Evolutionary conservation across 2,888 invertebrate genomes (phyloP).

Genomic region (Cecidostiba fungosa): DNA sequence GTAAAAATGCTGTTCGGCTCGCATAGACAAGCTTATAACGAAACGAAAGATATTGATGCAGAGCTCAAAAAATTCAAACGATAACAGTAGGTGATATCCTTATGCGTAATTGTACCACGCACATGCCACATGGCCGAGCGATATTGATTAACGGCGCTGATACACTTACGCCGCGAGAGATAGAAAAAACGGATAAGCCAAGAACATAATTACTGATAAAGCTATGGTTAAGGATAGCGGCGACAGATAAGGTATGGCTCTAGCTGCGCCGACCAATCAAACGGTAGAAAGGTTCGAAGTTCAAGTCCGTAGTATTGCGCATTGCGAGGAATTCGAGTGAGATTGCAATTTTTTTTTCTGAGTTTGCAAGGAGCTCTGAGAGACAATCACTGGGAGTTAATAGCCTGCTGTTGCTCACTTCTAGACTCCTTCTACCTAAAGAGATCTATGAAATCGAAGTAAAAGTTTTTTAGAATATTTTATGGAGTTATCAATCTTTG

Average conservation of each 20-base stretch:
- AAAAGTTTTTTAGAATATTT: background rate
- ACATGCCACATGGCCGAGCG: background rate
- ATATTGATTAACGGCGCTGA: conserved; percentile 55
- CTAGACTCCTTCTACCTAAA: background rate
- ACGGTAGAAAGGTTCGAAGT: conserved; percentile 61
- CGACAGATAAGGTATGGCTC: conserved; percentile 36
- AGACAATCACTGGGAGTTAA: background rate
- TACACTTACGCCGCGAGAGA: conserved; percentile 13
- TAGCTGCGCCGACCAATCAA: conserved; percentile 6
- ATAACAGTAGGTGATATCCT: conserved; percentile 45
- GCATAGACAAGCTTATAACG: background rate
- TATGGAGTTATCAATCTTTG: background rate
- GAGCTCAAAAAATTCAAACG: conserved; percentile 33
- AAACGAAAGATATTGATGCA: background rate
- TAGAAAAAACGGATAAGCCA: background rate
- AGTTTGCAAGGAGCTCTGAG: background rate
- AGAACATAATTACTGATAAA: conserved; percentile 46
- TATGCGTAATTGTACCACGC: conserved; percentile 34
- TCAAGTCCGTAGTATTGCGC: conserved; percentile 46
- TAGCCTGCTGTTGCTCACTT: conserved; percentile 9
- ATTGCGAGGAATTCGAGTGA: conserved; percentile 21
- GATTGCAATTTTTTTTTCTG: conserved; percentile 19
- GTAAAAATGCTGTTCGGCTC: conserved; percentile 50
- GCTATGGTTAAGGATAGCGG: conserved; percentile 7
- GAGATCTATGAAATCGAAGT: conserved; percentile 23